Base-by-base conservation (phyloP, 2,113 vertebrate genomes). In the Murina feae region DNA sequence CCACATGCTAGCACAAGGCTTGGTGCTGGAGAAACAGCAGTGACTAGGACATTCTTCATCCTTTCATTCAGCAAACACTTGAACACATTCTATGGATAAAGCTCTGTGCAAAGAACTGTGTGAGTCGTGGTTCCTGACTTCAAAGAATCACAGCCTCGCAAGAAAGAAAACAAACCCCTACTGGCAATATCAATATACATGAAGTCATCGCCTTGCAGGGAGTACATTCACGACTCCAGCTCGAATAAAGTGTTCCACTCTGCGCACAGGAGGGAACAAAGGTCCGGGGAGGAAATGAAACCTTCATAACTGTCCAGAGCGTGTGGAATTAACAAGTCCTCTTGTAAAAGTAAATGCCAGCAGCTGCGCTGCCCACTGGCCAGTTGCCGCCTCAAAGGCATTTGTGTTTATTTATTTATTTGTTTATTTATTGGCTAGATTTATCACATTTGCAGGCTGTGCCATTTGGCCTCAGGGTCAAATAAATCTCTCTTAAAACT, bases 341-440 rank as follows among this genome's bases (percentile, higher is more conserved):
- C 96, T 97, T 95, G 90, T 96, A 96, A 97, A 97, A 95, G 85
- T n/a, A 86, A 94, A 91, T 63, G 95, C 95, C 95, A 94, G 35
- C 49, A 8, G 49, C 21, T 6, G 42, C 16, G 72, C 81, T 89
- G 84, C 90, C 90, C 75, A 88, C 63, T 92, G 95, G 96, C 90
- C 88, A 21, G 14, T 65, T 32, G 37, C 95, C 68, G 81, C 94
- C 95, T 96, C 90, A 17, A 83, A 95, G 93, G 90, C 91, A 30
- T 90, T 72, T 79, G 80, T 75, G 90, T 96, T 97, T 95, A 97
- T 96, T 97, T 96, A 97, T 97, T 96, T 95, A 96, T 97, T 94
- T 97, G 96, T 96, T 97, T 97, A 88, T 95, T 95, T 96, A 96
- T 95, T 97, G 96, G 94, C 35, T 93, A 96, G 95, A 97, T 97